Percentiles rank a stretch among this genome's conserved stretches.
phyloP scores from a whole-genome alignment of 2,113 vertebrate genomes.

The Daubentonia madagascariensis region DNA sequence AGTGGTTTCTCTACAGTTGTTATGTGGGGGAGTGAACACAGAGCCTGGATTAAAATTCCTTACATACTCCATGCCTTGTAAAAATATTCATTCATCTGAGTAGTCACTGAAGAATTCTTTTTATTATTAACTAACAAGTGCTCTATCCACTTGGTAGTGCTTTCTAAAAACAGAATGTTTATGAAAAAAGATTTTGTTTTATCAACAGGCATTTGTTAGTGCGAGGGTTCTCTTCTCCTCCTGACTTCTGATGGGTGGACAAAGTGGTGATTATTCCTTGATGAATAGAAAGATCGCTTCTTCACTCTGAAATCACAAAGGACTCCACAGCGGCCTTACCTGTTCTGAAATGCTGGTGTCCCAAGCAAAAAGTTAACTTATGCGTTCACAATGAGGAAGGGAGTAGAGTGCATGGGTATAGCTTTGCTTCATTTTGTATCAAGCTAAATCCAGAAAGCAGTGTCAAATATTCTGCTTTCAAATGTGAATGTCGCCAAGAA shows the following conservation, averaged over 20 bases:
- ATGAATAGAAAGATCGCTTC: neutral
- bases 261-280: neutral
- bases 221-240: neutral
- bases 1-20: conserved; percentile 39
- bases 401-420: neutral
- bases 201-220: neutral
- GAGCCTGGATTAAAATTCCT: conserved; percentile 72
- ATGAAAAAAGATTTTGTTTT: conserved; percentile 7
- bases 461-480: neutral
- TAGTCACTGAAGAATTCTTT: conserved; percentile 56
- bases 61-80: conserved; percentile 37
- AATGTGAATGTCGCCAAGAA: neutral
- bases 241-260: neutral
- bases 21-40: neutral
- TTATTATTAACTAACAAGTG: conserved; percentile 66
- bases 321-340: neutral
- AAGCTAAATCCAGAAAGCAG: neutral
- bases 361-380: conserved; percentile 24
- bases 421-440: neutral
- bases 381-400: rapidly evolving
- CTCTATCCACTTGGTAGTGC: neutral
- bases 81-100: conserved; percentile 59
- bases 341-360: neutral
- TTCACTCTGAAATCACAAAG: neutral
- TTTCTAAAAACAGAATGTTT: conserved; percentile 15